Base-by-base conservation (phyloP, 2,888 invertebrate species). In the Norana najaformis region DNA sequence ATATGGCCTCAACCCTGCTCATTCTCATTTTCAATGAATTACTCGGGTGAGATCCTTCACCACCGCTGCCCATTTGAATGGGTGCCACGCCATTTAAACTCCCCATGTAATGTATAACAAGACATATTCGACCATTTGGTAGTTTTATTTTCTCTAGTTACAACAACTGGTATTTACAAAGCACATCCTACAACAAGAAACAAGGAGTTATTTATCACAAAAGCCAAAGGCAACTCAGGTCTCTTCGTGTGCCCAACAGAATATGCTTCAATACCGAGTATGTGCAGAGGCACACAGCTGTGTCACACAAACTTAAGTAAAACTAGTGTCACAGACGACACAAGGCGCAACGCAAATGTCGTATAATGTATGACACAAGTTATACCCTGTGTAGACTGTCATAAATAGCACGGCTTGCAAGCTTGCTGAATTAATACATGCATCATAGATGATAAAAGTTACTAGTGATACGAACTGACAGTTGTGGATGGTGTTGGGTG, bases 221-320 rank as follows among this genome's bases (percentile, higher is more conserved):
- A 85, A 37, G 85, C 85, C 37, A 35, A 85, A 85, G 85, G 85
- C 85, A 85, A 85, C 85, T 85, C 85, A 85, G 85, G 85, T 85
- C 69, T 30, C 30, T 69, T 69, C 69, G n/a, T 69, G 69, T n/a
- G 47, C 16, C n/a, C 2, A 69, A 69, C 30, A 69, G 69, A 69
- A 69, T 69, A 69, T n/a, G n/a, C 69, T 69, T 69, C 69, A 69
- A 69, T n/a, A n/a, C 69, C 69, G 23, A 47, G 23, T 23, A 47
- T 47, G 47, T n/a, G 69, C n/a, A 69, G n/a, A n/a, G 69, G 0
- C 69, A 69, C 69, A 69, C 69, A 30, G 11, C n/a, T 69, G 30
- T 69, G n/a, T 69, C 69, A n/a, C 13, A 69, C 69, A 69, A 6
- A 69, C 53, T 30, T 53, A 53, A 53, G 53, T 53, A 53, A n/a